Conservation (phyloP, 2,888 invertebrate genomes). For the Tenthredo notha region DNA sequence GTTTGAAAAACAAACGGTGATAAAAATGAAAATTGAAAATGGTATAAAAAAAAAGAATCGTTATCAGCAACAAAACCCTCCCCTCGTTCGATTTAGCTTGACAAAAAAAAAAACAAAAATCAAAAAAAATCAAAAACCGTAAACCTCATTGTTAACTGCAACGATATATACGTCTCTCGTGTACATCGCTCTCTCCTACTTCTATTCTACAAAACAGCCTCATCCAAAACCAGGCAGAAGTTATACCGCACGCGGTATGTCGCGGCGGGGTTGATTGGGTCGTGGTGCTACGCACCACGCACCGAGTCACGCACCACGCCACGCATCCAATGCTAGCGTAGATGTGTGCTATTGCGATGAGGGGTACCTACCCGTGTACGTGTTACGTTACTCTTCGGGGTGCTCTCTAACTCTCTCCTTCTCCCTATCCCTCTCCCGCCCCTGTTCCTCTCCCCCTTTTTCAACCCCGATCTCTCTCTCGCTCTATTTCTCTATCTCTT, state of each 20-base stretch:
- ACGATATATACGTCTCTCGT: not conserved
- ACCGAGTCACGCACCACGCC: constrained; percentile 42
- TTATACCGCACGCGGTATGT: constrained; percentile 50
- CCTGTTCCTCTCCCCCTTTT: not conserved
- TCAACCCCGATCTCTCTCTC: constrained; percentile 45
- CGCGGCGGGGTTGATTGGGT: constrained; percentile 52
- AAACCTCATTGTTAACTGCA: constrained; percentile 3
- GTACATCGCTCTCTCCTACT: not conserved
- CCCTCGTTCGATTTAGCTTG: not conserved
- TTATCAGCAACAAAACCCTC: not conserved
- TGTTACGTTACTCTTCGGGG: constrained; percentile 55
- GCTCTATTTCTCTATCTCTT: constrained; percentile 33
- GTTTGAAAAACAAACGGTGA: constrained; percentile 16
- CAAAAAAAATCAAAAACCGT: not conserved
- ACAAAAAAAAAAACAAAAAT: not conserved
- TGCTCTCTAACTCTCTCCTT: constrained; percentile 44
- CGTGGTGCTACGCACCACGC: constrained; percentile 48
- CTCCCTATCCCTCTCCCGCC: constrained; percentile 54
- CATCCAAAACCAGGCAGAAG: constrained; percentile 9
- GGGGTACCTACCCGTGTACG: constrained; percentile 37
- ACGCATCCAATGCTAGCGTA: constrained; percentile 33
- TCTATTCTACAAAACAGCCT: not conserved
- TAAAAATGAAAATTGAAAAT: constrained; percentile 10
- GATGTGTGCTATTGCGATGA: constrained; percentile 42
- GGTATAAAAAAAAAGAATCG: constrained; percentile 15